Base-by-base conservation (phyloP, 2,888 invertebrate genomes). In the Macrophya alboannulata region DNA sequence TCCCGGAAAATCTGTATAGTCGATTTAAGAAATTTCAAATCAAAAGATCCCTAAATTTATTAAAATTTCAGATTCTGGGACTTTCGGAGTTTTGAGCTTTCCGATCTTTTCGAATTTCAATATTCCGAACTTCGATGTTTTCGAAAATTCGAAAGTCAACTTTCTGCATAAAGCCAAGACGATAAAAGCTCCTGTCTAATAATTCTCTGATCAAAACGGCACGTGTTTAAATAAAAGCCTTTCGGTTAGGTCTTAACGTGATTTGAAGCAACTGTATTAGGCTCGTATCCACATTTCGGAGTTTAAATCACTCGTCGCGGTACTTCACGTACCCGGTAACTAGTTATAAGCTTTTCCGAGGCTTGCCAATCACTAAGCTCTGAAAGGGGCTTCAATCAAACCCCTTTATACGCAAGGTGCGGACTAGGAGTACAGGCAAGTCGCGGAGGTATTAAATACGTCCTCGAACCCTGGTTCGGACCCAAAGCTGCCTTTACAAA, bases 401-500 rank as follows among this genome's bases (percentile, higher is more conserved):
- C n/a, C 45, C 76, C 21, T 76, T 48, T 21, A 48, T 76, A 76
- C 48, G 12, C 10, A 25, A 76, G 76, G 25, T 12, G 25, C 45
- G 37, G 71, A 31, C 6, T 48, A 21, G 76, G 3, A 25, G 43
- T 45, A 76, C 15, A 10, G 48, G 12, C 76, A 25, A 12, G 48
- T 76, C 25, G 45, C 15, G 31, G 31, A 31, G 31, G 76, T 48
- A 76, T 76, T 48, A 76, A 76, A 76, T 48, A 21, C 48, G 45
- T 48, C 48, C 12, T n/a, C 10, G 21, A 48, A 48, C 21, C 12
- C 45, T 5, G 45, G 31, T 31, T 6, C 25, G n/a, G 76, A 45
- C 48, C 45, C 76, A 31, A 76, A 48, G 76, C 76, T 48, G 12
- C 76, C 76, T 48, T 21, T 48, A 76, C 76, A 76, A 76, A 76